A percentile compares a stretch with the other conserved stretches of the same genome.
Evolutionary conservation across 2,113 vertebrate species (phyloP).

Genomic region (Nipponia nippon): DNA sequence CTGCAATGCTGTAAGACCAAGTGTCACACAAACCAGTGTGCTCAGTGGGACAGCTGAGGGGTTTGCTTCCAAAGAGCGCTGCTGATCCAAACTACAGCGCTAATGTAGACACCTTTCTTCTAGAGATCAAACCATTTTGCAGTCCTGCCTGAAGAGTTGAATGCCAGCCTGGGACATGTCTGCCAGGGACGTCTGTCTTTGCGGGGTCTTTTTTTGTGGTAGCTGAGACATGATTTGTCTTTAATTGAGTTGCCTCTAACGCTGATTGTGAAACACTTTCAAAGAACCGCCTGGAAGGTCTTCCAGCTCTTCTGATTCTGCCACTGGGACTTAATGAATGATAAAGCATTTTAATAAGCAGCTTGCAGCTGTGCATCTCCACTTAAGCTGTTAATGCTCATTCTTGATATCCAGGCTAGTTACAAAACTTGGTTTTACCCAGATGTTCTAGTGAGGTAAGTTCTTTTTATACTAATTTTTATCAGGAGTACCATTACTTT

Average conservation of each 20-base stretch:
- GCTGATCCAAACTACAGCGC: background rate
- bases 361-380: conserved; percentile 29
- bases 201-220: background rate
- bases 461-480: conserved; percentile 29
- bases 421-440: background rate
- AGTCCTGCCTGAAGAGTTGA: background rate
- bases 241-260: background rate
- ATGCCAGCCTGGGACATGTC: background rate
- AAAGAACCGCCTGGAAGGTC: background rate
- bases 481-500: conserved; percentile 24
- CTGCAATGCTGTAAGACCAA: background rate
- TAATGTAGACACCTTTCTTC: background rate
- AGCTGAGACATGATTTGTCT: background rate
- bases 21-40: too few relatives aligned
- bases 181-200: background rate
- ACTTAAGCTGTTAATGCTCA: background rate
- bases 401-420: conserved; percentile 14
- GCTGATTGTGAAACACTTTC: background rate
- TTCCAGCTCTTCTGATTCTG: background rate
- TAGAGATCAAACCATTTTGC: background rate
- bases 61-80: background rate
- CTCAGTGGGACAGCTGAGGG: background rate
- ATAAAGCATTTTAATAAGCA: conserved; percentile 51
- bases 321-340: conserved; percentile 14
- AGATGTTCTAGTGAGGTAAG: conserved; percentile 23